phyloP scores from a whole-genome alignment of 1,140 invertebrate species.

The Anoplolepis gracilipes region DNA sequence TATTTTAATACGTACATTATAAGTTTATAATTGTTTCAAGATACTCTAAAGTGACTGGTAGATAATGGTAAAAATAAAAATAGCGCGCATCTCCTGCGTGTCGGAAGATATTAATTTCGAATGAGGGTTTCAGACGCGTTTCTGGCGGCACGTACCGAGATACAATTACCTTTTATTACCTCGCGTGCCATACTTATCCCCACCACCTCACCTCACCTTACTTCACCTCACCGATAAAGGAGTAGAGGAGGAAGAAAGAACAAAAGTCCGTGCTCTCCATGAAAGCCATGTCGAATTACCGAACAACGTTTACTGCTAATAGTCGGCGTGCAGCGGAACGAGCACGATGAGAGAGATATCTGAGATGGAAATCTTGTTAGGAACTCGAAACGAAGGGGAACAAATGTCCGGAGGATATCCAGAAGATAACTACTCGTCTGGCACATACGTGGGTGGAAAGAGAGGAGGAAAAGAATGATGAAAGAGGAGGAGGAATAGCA shows the following conservation, averaged over 20 bases:
- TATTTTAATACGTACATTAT: neutral
- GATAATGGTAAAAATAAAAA: slow-evolving; percentile 1
- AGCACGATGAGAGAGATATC: slow-evolving; percentile 66
- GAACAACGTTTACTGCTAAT: slow-evolving; percentile 73
- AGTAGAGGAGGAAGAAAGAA: slow-evolving; percentile 2
- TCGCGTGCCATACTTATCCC: slow-evolving; percentile 55
- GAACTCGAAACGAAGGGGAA: slow-evolving; percentile 65
- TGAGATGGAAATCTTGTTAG: slow-evolving; percentile 76
- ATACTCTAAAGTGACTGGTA: neutral
- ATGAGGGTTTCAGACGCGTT: slow-evolving; percentile 9
- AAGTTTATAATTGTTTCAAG: slow-evolving; percentile 13
- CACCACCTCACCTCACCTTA: neutral
- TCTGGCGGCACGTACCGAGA: slow-evolving; percentile 42
- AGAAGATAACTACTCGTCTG: slow-evolving; percentile 68
- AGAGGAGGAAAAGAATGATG: slow-evolving; percentile 14
- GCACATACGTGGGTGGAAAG: slow-evolving; percentile 63
- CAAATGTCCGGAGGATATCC: slow-evolving; percentile 74
- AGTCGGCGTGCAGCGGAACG: slow-evolving; percentile 58
- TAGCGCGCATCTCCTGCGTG: neutral
- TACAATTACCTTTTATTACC: slow-evolving; percentile 59
- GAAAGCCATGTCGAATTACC: slow-evolving; percentile 67
- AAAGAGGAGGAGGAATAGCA: slow-evolving; percentile 11
- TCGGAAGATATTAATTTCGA: slow-evolving; percentile 47
- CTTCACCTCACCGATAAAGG: neutral
- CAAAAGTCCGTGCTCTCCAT: slow-evolving; percentile 43